These are phyloP conservation scores for Fragum sueziense DNA, from an alignment of 2,888 invertebrate genomes.

Conservation along the genomic window DNA sequence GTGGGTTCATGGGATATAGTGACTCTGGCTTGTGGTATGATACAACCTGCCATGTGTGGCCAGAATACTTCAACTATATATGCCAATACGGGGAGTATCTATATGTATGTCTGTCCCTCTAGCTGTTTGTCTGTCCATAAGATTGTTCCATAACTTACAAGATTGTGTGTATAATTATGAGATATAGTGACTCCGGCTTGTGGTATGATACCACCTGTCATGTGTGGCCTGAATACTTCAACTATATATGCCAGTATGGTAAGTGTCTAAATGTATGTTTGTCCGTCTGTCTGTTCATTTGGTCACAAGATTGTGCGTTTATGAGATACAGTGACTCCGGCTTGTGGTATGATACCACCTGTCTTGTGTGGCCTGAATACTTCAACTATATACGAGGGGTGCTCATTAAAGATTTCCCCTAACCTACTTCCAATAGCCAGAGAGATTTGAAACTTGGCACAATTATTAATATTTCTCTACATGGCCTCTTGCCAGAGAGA, in stretches of 20 bases:
- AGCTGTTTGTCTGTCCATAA: no score
- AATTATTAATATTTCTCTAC: no score
- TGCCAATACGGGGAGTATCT: neutral
- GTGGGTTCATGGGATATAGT: no score
- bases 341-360: slow-evolving; percentile 29
- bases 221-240: slow-evolving; percentile 15
- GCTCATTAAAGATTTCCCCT: no score
- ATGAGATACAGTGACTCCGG: slow-evolving; percentile 24
- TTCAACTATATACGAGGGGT: slow-evolving; percentile 40
- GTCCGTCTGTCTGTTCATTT: neutral
- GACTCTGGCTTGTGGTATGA: no score
- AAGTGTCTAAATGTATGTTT: no score
- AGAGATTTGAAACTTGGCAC: no score
- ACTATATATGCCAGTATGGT: slow-evolving; percentile 51
- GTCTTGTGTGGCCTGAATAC: slow-evolving; percentile 19
- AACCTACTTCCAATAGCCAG: no score
- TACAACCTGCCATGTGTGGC: no score
- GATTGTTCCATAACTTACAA: slow-evolving; percentile 5
- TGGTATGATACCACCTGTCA: slow-evolving; percentile 38
- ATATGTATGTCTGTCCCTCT: neutral
- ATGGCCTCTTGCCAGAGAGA: no score
- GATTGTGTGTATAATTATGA: slow-evolving; percentile 37
- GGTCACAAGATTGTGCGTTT: slow-evolving; percentile 26
- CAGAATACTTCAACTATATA: neutral
- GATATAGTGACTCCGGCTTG: slow-evolving; percentile 12